Evolutionary conservation across 2,797 vertebrate species (phyloP).

Genomic region (Melanotaenia maccullochi): DNA sequence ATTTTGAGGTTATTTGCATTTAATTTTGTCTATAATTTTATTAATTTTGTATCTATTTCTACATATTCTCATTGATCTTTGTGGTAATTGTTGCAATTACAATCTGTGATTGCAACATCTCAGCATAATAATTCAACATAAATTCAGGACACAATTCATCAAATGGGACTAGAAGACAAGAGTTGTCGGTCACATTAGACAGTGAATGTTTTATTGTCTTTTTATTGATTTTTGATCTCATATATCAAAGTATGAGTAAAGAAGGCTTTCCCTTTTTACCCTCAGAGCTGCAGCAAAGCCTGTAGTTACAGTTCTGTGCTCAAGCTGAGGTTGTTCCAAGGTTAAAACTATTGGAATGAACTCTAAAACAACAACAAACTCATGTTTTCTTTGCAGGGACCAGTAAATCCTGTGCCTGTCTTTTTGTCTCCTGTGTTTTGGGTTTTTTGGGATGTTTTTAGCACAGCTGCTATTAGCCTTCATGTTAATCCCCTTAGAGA

Average conservation of each 20-base stretch:
- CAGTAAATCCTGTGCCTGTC: constrained; percentile 68
- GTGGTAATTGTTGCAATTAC: not conserved
- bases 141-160: not conserved
- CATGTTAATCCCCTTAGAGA: constrained; percentile 79
- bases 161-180: not conserved
- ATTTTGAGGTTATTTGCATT: not conserved
- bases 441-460: constrained; percentile 77
- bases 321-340: constrained; percentile 56
- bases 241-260: not conserved
- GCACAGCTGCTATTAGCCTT: constrained; percentile 77
- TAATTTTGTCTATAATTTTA: not conserved
- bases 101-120: not conserved
- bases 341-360: constrained; percentile 51
- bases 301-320: constrained; percentile 18
- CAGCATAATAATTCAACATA: not conserved
- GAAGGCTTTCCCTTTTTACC: not conserved
- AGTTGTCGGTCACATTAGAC: not conserved
- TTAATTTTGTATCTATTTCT: not conserved
- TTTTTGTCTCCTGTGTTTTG: constrained; percentile 76
- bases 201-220: not conserved
- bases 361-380: constrained; percentile 57
- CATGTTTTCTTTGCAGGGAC: constrained; percentile 43
- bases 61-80: not conserved
- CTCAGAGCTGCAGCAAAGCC: constrained; percentile 1
- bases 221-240: not conserved